Evolutionary conservation across 1,140 invertebrate genomes (phyloP).

Genomic region (Conus betulinus): DNA sequence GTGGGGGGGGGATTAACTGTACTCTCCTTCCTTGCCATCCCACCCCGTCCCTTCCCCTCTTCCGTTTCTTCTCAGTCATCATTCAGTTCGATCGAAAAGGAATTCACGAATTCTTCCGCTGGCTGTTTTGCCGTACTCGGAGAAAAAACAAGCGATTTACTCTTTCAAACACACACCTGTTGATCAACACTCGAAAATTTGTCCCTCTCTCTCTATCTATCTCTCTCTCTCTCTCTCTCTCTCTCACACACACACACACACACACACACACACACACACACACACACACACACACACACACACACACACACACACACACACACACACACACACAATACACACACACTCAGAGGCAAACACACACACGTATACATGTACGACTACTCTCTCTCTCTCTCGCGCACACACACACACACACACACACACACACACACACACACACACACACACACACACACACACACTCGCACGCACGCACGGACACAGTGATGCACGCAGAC

Average conservation of each 20-base stretch:
- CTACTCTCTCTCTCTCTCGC: too few relatives aligned
- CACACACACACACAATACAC: neutral
- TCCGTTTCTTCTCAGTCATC: too few relatives aligned
- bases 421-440: slow-evolving; percentile 21
- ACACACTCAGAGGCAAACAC: neutral
- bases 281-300: slow-evolving; percentile 22
- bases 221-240: neutral
- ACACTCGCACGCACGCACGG: neutral
- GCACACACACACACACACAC: slow-evolving; percentile 13
- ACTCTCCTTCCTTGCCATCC: too few relatives aligned
- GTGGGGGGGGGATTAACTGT: too few relatives aligned
- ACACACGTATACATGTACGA: neutral
- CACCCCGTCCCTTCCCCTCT: too few relatives aligned
- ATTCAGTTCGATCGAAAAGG: too few relatives aligned
- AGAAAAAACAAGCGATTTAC: too few relatives aligned
- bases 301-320: neutral
- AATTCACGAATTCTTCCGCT: too few relatives aligned
- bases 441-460: slow-evolving; percentile 7
- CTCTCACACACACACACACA: neutral
- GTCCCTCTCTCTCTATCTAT: too few relatives aligned
- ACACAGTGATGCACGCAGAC: neutral
- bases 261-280: slow-evolving; percentile 10
- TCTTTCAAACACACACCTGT: too few relatives aligned
- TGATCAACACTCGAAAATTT: neutral
- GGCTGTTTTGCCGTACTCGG: too few relatives aligned